These are phyloP conservation scores for Bombus breviceps DNA, from an alignment of 1,140 invertebrate species.

Conservation along the genomic window DNA sequence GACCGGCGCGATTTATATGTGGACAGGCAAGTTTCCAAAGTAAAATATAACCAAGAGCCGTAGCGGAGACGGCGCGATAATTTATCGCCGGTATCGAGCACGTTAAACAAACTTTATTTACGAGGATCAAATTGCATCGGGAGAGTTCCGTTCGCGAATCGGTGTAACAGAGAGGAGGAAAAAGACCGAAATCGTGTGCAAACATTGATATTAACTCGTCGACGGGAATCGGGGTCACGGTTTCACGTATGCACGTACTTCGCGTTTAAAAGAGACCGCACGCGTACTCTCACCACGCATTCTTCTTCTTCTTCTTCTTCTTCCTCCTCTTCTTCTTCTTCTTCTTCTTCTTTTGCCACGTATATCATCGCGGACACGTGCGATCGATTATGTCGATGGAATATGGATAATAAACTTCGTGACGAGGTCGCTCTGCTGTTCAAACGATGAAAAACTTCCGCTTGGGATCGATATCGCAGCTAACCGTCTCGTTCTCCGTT, in stretches of 20 bases:
- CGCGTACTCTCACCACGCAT: background rate
- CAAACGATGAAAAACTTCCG: background rate
- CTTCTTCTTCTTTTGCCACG: no score
- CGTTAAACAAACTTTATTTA: slow-evolving; percentile 26
- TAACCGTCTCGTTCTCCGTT: background rate
- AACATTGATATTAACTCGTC: slow-evolving; percentile 15
- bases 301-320: slow-evolving; percentile 13
- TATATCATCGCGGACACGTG: background rate
- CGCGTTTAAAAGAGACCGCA: background rate
- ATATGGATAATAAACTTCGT: slow-evolving; percentile 6
- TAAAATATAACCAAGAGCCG: slow-evolving; percentile 7
- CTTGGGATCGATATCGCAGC: slow-evolving; percentile 1
- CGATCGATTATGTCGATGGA: slow-evolving; percentile 25
- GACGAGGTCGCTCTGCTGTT: background rate
- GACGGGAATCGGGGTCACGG: slow-evolving; percentile 6
- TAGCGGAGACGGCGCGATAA: background rate
- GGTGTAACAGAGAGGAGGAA: background rate
- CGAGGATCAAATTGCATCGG: slow-evolving; percentile 2
- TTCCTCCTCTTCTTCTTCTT: slow-evolving; percentile 36
- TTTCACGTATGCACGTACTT: background rate
- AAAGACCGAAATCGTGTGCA: background rate
- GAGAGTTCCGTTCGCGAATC: background rate
- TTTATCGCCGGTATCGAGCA: slow-evolving; percentile 4
- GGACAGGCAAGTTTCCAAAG: background rate
- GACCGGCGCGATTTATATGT: slow-evolving; percentile 2